phyloP scores from a whole-genome alignment of 2,797 vertebrate species.

The Enteromius anoplus region DNA sequence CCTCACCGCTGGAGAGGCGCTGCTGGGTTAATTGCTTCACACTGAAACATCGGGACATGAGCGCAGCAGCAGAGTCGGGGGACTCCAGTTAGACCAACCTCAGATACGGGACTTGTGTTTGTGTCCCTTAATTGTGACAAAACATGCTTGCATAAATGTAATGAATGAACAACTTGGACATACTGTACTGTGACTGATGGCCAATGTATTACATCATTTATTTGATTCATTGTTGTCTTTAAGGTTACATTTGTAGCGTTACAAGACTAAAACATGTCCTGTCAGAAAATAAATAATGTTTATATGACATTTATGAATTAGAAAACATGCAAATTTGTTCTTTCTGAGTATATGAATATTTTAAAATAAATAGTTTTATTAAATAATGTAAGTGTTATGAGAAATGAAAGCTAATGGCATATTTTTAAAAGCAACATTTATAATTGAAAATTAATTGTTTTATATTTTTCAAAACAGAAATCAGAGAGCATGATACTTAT shows the following conservation, averaged over 20 bases:
- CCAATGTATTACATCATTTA: not conserved
- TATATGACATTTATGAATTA: not conserved
- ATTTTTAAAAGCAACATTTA: not conserved
- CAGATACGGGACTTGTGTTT: conserved; percentile 16
- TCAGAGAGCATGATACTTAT: too few relatives aligned
- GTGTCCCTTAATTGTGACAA: conserved; percentile 14
- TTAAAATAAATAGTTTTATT: not conserved
- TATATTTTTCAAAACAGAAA: not conserved
- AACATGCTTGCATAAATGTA: conserved; percentile 9
- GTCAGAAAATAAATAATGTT: not conserved
- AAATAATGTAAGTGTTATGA: not conserved
- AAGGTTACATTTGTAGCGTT: not conserved
- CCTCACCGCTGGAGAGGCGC: conserved; percentile 71
- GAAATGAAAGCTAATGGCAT: not conserved
- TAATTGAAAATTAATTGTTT: not conserved
- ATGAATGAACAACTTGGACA: not conserved
- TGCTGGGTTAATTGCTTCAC: conserved; percentile 90
- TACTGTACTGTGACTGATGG: not conserved
- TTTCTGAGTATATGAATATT: not conserved
- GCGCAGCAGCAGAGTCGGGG: conserved; percentile 63
- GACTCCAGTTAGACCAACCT: conserved; percentile 27
- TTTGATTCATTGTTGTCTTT: not conserved
- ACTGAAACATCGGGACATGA: conserved; percentile 75
- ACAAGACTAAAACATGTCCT: not conserved
- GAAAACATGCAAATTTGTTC: not conserved